These are phyloP conservation scores for Gymnopithys bicolor DNA, from an alignment of 2,797 vertebrate species.

Conservation along the genomic window DNA sequence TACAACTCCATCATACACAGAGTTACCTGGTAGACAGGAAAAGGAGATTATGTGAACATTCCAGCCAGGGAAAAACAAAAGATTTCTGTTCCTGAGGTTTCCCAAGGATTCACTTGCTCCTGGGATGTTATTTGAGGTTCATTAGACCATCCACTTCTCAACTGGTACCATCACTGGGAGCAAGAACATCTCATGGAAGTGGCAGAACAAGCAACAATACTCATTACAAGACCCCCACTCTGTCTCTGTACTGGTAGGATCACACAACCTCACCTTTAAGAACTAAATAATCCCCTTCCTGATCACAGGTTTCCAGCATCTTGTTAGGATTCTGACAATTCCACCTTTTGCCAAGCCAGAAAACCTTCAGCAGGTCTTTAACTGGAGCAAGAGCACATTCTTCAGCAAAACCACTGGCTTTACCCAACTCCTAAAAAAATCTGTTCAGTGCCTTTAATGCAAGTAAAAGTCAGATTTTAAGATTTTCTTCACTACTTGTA, in stretches of 20 bases:
- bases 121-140: neutral
- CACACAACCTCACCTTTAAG: neutral
- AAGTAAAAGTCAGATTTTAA: neutral
- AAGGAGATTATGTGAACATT: neutral
- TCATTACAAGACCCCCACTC: neutral
- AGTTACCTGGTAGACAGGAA: neutral
- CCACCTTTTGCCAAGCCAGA: neutral
- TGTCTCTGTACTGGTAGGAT: neutral
- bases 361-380: slow-evolving; percentile 61
- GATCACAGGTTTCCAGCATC: neutral
- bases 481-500: neutral
- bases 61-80: neutral
- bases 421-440: slow-evolving; percentile 46
- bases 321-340: neutral
- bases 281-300: neutral
- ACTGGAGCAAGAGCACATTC: slow-evolving; percentile 30
- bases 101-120: neutral
- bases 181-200: neutral
- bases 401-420: slow-evolving; percentile 51
- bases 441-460: neutral
- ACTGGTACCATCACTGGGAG: neutral
- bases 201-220: neutral
- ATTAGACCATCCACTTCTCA: neutral
- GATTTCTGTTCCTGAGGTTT: neutral
- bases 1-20: neutral